Evolutionary conservation across 2,113 vertebrate species (phyloP).

Genomic region (Columbina picui): DNA sequence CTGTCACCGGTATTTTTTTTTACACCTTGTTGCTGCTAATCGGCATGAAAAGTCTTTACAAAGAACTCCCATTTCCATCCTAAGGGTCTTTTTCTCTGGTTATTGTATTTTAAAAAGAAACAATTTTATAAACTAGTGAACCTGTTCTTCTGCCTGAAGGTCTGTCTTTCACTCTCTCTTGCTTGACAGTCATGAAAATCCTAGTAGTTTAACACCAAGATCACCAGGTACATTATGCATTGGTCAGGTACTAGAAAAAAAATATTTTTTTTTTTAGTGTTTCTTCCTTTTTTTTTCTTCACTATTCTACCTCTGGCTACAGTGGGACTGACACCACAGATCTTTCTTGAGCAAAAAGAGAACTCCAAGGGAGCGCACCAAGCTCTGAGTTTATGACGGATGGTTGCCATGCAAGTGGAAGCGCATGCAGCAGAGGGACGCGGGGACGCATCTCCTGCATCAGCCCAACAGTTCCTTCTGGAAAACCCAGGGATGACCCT

Average conservation of each 20-base stretch:
- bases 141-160: neutral
- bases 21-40: neutral
- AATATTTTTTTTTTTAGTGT: too few species aligned
- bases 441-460: neutral
- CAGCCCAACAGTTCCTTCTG: neutral
- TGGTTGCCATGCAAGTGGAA: neutral
- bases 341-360: neutral
- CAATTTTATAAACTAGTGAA: neutral
- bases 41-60: neutral
- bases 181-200: neutral
- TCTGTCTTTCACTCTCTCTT: neutral
- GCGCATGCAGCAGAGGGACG: accelerated
- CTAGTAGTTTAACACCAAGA: neutral
- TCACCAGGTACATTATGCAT: neutral
- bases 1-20: neutral
- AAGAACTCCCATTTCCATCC: neutral
- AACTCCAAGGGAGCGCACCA: accelerated
- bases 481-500: neutral
- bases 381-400: neutral
- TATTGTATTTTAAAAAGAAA: neutral
- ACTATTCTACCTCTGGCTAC: accelerated
- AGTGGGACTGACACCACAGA: neutral
- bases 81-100: neutral
- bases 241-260: neutral
- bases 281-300: neutral